Base-by-base conservation (phyloP, 2,113 vertebrate species). In the Narcine bancroftii region DNA sequence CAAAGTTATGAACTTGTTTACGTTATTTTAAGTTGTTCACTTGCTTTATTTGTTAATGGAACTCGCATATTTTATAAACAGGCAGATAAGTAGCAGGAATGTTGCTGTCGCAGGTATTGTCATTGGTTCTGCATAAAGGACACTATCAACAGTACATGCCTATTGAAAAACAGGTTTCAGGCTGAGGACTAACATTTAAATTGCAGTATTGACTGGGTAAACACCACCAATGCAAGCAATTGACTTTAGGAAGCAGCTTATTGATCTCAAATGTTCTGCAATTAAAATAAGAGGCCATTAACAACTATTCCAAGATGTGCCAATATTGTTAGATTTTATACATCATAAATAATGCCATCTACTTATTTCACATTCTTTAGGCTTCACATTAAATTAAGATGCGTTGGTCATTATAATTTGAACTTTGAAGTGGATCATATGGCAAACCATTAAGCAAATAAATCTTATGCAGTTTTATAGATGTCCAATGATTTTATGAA, bases 341-440 rank as follows among this genome's bases (percentile, higher is more conserved):
- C 53, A n/a, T 87, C 19, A 56, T 45, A 91, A 45, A 69, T 45
- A 69, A 91, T 45, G 36, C n/a, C 19, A 65, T 53, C 17, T 69
- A 36, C 24, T 33, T 33, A 21, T 21, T 10, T 19, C 4, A 39
- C 39, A 60, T 45, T 69, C 19, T 39, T 17, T 63, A 69, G 87
- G n/a, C 19, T 21, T 66, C 66, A 91, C 89, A 29, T 17, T 69
- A 47, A n/a, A 91, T 91, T 71, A 91, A 66, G 21, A 71, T 42
- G 21, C 66, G 29, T 47, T 29, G 10, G 42, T 47, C 65, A 71
- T 45, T 47, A 39, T 89, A 60, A 91, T 69, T 91, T 91, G 89
- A 47, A 91, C 63, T 91, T 91, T 91, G 71, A 69, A 91, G 69
- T 91, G 63, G 63, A 69, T n/a, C 89, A 91, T 63, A 91, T 42